Base-by-base conservation (phyloP, 1,140 invertebrate species). In the Arion vulgaris region DNA sequence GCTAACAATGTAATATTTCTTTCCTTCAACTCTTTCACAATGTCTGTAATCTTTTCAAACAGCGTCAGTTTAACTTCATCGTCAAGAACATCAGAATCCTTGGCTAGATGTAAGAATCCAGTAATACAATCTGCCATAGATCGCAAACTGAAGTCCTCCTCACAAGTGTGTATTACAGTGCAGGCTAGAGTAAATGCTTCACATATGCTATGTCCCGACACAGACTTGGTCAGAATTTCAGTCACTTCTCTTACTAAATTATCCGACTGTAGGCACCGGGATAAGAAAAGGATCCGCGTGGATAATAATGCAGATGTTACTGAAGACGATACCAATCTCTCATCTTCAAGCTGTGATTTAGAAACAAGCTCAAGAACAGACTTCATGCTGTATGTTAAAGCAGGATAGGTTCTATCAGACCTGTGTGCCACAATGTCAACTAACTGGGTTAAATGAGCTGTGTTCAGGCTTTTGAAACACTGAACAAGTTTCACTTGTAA, bases 11-110 rank as follows among this genome's bases (percentile, higher is more conserved):
- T 38, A n/a, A 75, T 75, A n/a, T 32, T 51, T 28, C 28, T 41
- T 26, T 41, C 41, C 39, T 75, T 75, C 28, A 75, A 32, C 17
- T 45, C 11, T 41, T 75, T 75, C 73, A 75, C 41, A 15, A 49
- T 15, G 2, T 45, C 39, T 11, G 41, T 28, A 15, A 75, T 2
- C 19, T 75, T 38, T 2, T 75, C 38, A 28, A 75, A 75, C 38
- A 75, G 32, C 1, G 73, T 13, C 28, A 45, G 9, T 32, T 75
- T 75, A 13, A 49, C 17, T 23, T 49, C 38, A 5, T 75, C 73
- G 2, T 32, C 9, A 38, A 75, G 17, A 26, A 75, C 28, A 17
- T 49, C 41, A 32, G 2, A 51, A 32, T 75, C 38, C 28, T 41
- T 49, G 9, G 73, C 73, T 39, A 75, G 19, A 49, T 9, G 11